Percentiles rank a stretch among this genome's conserved stretches.
Evolutionary conservation across 2,113 vertebrate species (phyloP).

Genomic region (Athene cunicularia): DNA sequence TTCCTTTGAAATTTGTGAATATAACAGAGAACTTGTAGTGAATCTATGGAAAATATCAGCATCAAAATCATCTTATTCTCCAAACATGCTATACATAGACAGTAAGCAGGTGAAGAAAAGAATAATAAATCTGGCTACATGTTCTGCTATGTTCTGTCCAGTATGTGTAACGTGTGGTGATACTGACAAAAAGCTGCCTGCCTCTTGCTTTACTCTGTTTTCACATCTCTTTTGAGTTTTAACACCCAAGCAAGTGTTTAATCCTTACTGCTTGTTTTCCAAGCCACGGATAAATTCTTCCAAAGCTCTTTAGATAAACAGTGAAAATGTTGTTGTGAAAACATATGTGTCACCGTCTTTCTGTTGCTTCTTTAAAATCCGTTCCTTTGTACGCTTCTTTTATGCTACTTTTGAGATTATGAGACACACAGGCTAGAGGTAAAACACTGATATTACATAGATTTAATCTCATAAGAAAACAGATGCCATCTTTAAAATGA

Average conservation of each 20-base stretch:
- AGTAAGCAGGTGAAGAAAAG: neutral
- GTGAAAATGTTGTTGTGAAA: neutral
- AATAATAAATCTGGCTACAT: neutral
- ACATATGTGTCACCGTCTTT: neutral
- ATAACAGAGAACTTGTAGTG: neutral
- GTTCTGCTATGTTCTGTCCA: neutral
- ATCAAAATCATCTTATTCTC: neutral
- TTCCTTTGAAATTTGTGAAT: neutral
- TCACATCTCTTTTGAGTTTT: neutral
- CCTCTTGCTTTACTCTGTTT: neutral
- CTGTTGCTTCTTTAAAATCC: neutral
- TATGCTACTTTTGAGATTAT: neutral
- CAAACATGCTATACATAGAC: neutral
- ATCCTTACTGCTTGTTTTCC: neutral
- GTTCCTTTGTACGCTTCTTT: neutral
- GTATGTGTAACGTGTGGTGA: neutral
- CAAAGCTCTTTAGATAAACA: neutral
- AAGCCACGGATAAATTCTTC: neutral
- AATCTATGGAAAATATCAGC: neutral
- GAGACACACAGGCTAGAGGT: neutral
- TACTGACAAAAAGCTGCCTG: neutral
- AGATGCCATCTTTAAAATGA: slow-evolving; percentile 39
- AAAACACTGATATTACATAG: slow-evolving; percentile 12
- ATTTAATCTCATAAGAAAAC: slow-evolving; percentile 40
- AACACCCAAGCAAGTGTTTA: neutral